Percentiles rank a stretch among this genome's conserved stretches.
Conservation (phyloP, 2,888 invertebrate genomes). For the Rhagophthalmus giganteus region DNA sequence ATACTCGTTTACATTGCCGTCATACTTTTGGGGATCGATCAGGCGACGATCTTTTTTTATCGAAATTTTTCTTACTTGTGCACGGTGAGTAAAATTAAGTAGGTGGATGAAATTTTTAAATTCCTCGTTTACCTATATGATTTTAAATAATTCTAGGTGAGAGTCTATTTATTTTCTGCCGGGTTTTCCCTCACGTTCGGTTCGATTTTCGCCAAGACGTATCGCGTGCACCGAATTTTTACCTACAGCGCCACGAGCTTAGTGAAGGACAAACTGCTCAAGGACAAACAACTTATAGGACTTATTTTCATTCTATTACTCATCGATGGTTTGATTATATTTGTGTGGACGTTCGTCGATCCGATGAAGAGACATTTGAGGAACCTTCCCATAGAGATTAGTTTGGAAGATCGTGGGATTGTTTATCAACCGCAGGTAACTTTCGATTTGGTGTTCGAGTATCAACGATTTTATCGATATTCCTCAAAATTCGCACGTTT, state of each 20-base stretch:
- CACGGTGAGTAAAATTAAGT: constrained; percentile 66
- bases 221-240: constrained; percentile 89
- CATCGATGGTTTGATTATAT: constrained; percentile 81
- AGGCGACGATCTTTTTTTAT: constrained; percentile 70
- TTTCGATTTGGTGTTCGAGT: not conserved
- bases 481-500: no score
- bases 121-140: no score
- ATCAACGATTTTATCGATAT: no score
- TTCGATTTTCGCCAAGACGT: constrained; percentile 94
- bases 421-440: constrained; percentile 83
- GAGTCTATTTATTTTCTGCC: constrained; percentile 85
- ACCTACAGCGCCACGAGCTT: constrained; percentile 80
- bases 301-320: constrained; percentile 80
- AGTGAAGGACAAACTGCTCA: constrained; percentile 86
- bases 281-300: constrained; percentile 86
- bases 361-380: constrained; percentile 84
- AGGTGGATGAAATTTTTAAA: not conserved
- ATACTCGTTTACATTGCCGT: constrained; percentile 89
- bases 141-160: constrained; percentile 72
- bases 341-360: constrained; percentile 82
- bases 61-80: constrained; percentile 79
- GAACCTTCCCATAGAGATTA: constrained; percentile 80
- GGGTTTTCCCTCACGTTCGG: constrained; percentile 92
- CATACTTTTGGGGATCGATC: constrained; percentile 80
- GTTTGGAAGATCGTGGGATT: constrained; percentile 74